These are phyloP conservation scores for Netelia inedita DNA, from an alignment of 2,888 invertebrate genomes.

Conservation along the genomic window DNA sequence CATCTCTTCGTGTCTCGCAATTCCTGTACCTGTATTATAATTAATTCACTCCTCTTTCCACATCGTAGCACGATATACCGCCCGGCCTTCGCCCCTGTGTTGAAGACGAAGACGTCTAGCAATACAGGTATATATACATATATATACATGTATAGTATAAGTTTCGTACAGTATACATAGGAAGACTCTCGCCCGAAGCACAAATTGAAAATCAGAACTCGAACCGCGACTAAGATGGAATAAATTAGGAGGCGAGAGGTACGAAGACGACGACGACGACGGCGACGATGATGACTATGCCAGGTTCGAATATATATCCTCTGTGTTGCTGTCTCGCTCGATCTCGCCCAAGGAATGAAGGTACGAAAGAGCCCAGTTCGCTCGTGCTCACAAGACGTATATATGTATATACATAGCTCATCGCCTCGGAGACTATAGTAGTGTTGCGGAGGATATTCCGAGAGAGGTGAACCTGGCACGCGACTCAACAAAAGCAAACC, in stretches of 20 bases:
- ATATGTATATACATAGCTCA: constrained; percentile 24
- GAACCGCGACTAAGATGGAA: constrained; percentile 81
- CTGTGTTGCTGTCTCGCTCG: constrained; percentile 10
- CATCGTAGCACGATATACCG: constrained; percentile 11
- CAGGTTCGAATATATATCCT: not conserved
- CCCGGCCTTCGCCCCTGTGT: constrained; percentile 46
- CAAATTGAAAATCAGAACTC: constrained; percentile 81
- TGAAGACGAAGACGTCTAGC: constrained; percentile 44
- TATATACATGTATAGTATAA: constrained; percentile 29
- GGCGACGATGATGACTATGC: not conserved
- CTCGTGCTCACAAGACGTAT: constrained; percentile 21
- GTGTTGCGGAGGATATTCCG: constrained; percentile 19
- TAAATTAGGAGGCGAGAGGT: constrained; percentile 77
- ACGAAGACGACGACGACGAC: constrained; percentile 42
- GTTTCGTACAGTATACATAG: constrained; percentile 65
- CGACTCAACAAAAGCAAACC: constrained; percentile 43
- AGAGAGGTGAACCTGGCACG: constrained; percentile 49
- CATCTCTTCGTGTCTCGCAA: constrained; percentile 49
- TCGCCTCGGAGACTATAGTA: constrained; percentile 20
- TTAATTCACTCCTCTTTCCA: constrained; percentile 39
- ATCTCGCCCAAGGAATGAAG: constrained; percentile 32
- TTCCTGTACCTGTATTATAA: constrained; percentile 46
- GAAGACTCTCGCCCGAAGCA: constrained; percentile 73
- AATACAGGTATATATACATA: constrained; percentile 23
- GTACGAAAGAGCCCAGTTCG: constrained; percentile 23